Evolutionary conservation across 2,113 vertebrate genomes (phyloP).

Genomic region (Antechinus flavipes): DNA sequence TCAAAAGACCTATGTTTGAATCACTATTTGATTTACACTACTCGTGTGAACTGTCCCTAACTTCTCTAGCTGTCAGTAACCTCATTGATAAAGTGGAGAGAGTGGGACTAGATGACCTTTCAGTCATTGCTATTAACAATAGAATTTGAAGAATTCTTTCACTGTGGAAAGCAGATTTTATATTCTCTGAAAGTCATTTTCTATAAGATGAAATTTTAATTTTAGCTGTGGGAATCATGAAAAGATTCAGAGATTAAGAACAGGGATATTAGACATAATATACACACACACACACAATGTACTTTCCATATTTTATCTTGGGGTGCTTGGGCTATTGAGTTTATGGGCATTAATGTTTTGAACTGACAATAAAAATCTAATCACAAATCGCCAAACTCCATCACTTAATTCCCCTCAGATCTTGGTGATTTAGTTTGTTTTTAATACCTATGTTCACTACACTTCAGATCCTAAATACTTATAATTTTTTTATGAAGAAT

Average conservation of each 20-base stretch:
- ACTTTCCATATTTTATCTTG: not conserved
- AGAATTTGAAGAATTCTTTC: slow-evolving; percentile 54
- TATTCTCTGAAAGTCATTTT: slow-evolving; percentile 50
- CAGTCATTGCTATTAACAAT: slow-evolving; percentile 66
- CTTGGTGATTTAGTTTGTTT: not conserved
- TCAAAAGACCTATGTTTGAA: not conserved
- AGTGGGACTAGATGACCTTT: slow-evolving; percentile 3
- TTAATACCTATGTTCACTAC: not conserved
- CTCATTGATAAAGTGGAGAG: not conserved
- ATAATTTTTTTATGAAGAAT: not conserved
- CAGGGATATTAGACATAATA: not conserved
- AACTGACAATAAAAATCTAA: not conserved
- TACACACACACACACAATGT: not conserved
- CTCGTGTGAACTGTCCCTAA: not conserved
- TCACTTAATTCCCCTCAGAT: not conserved
- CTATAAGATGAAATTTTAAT: slow-evolving; percentile 61
- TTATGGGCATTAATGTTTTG: not conserved
- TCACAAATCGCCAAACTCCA: not conserved
- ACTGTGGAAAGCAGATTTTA: slow-evolving; percentile 25
- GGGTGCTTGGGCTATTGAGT: not conserved
- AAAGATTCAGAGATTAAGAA: not conserved
- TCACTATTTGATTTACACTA: not conserved
- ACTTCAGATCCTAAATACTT: not conserved
- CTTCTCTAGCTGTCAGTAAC: not conserved
- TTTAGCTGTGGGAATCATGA: not conserved